Evolutionary conservation across 2,888 invertebrate genomes (phyloP), one percentile per base, ranked within the genome.

Genomic region (Phortica magna): DNA sequence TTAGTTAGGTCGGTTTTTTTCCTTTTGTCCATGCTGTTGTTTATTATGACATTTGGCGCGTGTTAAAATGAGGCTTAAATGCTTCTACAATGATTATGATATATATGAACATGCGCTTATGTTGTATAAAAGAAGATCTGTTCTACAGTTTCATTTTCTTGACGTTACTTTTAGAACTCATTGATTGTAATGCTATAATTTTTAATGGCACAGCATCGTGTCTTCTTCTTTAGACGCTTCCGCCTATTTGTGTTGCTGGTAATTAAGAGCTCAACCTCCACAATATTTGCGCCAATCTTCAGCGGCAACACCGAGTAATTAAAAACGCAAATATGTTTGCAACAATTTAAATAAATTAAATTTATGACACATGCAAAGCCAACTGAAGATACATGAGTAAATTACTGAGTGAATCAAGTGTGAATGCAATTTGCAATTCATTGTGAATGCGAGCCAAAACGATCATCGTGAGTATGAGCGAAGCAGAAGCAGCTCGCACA

Each of bases 311-410:
- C 87, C 19, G 17, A 68, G 68, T 71, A 86, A 86, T 86, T 85
- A 88, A 85, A 88, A 86, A 87, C 80, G 87, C 87, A 88, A 86
- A 87, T 85, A 82, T 81, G 81, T 82, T 80, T 81, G 83, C 78
- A 84, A 87, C 83, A 88, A 88, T 88, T 88, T 86, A 88, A 86
- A 88, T 86, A 87, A 89, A 88, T 88, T 89, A 86, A 84, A 84
- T 89, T 89, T 84, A 89, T 84, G 89, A 83, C 84, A 85, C 89
- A 84, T 84, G 82, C 84, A 79, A 81, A 79, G 74, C 82, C 84
- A 83, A 79, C n/a, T 31, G 9, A 64, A 61, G 22, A 64, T 22
- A 65, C 17, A 42, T n/a, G 14, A 70, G 22, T 22, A n/a, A 70
- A n/a, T 22, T 4, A 61, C 19, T 61, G 22, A 22, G 9, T 22